A percentile compares a stretch with the other conserved stretches of the same genome.
These are phyloP conservation scores for Petrocephalus zakoni DNA, from an alignment of 2,113 vertebrate genomes.

Conservation along the genomic window DNA sequence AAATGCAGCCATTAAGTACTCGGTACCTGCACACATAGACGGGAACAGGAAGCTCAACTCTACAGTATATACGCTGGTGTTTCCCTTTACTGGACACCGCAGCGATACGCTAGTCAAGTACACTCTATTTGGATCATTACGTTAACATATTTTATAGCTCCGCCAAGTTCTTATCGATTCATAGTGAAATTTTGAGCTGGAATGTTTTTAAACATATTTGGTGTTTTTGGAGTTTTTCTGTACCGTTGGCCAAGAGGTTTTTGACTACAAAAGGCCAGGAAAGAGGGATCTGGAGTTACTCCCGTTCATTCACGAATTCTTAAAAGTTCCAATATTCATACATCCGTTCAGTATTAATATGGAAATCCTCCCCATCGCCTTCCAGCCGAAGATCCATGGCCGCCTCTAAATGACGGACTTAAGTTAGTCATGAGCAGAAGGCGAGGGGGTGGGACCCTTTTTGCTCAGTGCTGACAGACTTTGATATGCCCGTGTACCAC, in stretches of 20 bases:
- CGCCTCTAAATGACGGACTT: not conserved
- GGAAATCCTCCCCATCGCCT: not conserved
- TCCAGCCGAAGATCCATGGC: not conserved
- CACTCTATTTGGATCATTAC: not conserved
- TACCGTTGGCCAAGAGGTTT: not conserved
- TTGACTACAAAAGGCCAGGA: not conserved
- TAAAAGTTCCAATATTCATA: slow-evolving; percentile 1
- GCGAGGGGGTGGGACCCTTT: slow-evolving; percentile 5
- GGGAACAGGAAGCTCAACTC: slow-evolving; percentile 28
- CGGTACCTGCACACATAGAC: slow-evolving; percentile 53
- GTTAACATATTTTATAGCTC: not conserved
- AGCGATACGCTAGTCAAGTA: not conserved
- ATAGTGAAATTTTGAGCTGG: not conserved
- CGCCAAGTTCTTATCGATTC: not conserved
- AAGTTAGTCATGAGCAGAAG: slow-evolving; percentile 13
- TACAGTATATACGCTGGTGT: not conserved
- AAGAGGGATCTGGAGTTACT: not conserved
- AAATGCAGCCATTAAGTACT: slow-evolving; percentile 61
- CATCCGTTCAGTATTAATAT: slow-evolving; percentile 3
- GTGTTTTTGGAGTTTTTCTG: not conserved
- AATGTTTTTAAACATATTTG: not conserved
- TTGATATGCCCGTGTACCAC: slow-evolving; percentile 8
- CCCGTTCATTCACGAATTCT: not conserved
- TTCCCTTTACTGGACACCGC: not conserved
- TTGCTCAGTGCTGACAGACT: slow-evolving; percentile 1